Conservation (phyloP, 2,797 vertebrate genomes). For the Sarcoramphus papa region DNA sequence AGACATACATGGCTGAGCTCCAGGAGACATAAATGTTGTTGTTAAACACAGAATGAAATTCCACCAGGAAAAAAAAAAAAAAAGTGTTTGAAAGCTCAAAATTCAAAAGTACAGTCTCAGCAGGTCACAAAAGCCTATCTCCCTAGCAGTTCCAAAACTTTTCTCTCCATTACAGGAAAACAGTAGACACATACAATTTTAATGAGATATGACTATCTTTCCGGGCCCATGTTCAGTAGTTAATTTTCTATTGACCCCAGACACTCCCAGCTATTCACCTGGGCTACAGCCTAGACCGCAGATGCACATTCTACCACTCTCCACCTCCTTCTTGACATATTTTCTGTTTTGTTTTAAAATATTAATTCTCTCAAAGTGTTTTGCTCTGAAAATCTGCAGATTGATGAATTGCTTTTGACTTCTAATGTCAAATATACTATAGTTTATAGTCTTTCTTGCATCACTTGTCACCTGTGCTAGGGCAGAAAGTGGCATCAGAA, state of each 20-base stretch:
- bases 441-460: background rate
- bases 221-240: background rate
- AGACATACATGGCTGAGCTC: background rate
- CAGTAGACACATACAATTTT: background rate
- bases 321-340: background rate
- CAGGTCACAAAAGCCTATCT: background rate
- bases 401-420: background rate
- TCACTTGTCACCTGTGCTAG: background rate
- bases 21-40: background rate
- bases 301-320: background rate
- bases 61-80: background rate
- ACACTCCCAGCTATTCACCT: background rate
- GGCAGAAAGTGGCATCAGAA: background rate
- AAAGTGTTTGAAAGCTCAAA: background rate
- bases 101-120: background rate
- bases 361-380: background rate
- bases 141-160: background rate
- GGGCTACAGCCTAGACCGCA: background rate
- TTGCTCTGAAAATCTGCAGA: background rate
- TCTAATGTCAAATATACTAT: background rate
- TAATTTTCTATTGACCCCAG: background rate
- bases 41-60: background rate
- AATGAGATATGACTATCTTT: background rate
- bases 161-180: background rate
- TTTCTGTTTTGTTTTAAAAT: background rate